These are phyloP conservation scores for Drosophila anomelani DNA, from an alignment of 2,888 invertebrate genomes.

Conservation along the genomic window DNA sequence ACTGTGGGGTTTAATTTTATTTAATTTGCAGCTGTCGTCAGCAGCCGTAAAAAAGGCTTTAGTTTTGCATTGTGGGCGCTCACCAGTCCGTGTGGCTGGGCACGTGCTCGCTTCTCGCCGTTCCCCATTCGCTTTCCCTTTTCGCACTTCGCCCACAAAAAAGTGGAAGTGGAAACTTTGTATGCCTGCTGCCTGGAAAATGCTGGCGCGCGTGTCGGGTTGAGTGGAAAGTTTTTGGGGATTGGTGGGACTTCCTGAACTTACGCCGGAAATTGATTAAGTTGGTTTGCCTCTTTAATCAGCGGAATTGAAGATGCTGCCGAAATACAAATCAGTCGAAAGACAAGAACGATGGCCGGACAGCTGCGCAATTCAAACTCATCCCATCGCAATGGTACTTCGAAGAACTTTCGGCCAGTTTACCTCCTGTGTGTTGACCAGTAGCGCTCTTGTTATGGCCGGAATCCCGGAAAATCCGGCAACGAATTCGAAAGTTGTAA, in stretches of 20 bases:
- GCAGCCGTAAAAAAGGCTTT: slow-evolving; percentile 75
- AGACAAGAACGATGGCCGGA: slow-evolving; percentile 9
- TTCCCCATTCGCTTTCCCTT: slow-evolving; percentile 9
- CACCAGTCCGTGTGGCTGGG: slow-evolving; percentile 38
- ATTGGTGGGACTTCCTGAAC: slow-evolving; percentile 25
- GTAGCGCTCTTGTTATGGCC: slow-evolving; percentile 13
- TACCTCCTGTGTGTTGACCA: slow-evolving; percentile 13
- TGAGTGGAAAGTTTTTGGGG: slow-evolving; percentile 26
- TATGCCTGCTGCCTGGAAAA: slow-evolving; percentile 28
- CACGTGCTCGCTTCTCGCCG: slow-evolving; percentile 34
- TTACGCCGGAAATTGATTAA: slow-evolving; percentile 75
- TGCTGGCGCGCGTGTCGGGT: slow-evolving; percentile 37
- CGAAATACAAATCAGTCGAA: slow-evolving; percentile 62
- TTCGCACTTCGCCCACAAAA: slow-evolving; percentile 8
- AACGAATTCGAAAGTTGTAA: slow-evolving; percentile 34
- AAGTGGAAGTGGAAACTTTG: slow-evolving; percentile 44
- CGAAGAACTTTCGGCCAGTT: slow-evolving; percentile 12
- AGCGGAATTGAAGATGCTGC: slow-evolving; percentile 49
- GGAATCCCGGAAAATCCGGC: slow-evolving; percentile 25
- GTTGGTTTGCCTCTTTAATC: slow-evolving; percentile 64
- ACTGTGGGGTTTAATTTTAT: slow-evolving; percentile 67
- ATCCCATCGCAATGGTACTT: slow-evolving; percentile 19
- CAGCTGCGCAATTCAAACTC: slow-evolving; percentile 12
- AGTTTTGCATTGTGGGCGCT: slow-evolving; percentile 64
- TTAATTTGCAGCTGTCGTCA: slow-evolving; percentile 77